A percentile compares a stretch with the other conserved stretches of the same genome.
These are phyloP conservation scores for Podabrus alpinus DNA, from an alignment of 2,888 invertebrate genomes.

Conservation along the genomic window DNA sequence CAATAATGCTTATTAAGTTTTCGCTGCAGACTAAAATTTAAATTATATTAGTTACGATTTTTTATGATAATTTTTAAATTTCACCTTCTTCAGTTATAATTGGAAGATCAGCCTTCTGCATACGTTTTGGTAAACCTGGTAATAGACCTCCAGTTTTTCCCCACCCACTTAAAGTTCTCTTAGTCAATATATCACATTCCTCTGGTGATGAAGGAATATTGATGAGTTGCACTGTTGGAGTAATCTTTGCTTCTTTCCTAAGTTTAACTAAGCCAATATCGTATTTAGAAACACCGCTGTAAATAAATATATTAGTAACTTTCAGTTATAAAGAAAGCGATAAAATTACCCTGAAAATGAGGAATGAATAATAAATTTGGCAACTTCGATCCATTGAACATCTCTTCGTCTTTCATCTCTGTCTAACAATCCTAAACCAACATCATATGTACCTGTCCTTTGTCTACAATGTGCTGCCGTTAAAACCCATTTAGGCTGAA, in stretches of 20 bases:
- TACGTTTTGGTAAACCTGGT: not conserved
- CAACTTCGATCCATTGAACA: not conserved
- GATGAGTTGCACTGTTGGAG: not conserved
- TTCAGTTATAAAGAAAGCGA: not conserved
- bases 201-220: not conserved
- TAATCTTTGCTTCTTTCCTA: not conserved
- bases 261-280: constrained; percentile 1
- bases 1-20: not conserved
- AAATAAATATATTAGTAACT: not conserved
- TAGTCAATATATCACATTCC: not conserved
- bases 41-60: not conserved
- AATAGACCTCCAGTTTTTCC: not conserved
- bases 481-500: not conserved
- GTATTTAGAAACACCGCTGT: not conserved
- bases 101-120: not conserved
- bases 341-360: not conserved
- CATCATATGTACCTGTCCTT: not conserved
- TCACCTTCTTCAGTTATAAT: constrained; percentile 1
- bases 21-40: constrained; percentile 1
- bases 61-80: not conserved
- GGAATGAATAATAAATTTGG: not conserved
- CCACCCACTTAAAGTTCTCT: constrained; percentile 3
- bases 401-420: not conserved
- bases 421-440: not conserved
- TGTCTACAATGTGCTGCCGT: constrained; percentile 3